Evolutionary conservation across 1,140 invertebrate species (phyloP).

Genomic region (Procambarus clarkii): DNA sequence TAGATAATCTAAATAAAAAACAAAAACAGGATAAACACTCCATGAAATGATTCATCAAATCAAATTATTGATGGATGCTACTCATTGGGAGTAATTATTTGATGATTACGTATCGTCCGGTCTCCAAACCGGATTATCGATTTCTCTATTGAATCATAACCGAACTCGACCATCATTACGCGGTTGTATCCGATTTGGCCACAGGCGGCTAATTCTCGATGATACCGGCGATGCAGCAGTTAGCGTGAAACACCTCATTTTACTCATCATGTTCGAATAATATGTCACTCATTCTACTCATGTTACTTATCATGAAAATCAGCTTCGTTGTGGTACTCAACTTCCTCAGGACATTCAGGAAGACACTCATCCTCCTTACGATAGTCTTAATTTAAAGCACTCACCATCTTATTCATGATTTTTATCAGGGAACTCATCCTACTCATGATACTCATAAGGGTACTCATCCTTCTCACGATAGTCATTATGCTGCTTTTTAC

Average conservation of each 20-base stretch:
- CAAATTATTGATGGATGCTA: background rate
- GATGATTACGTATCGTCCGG: background rate
- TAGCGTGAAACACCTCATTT: background rate
- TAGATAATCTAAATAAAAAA: background rate
- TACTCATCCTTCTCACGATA: too few relatives aligned
- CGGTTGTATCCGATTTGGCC: background rate
- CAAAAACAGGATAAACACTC: background rate
- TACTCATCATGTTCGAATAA: background rate
- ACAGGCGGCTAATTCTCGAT: background rate
- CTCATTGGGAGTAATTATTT: slow-evolving; percentile 1
- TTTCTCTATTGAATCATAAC: background rate
- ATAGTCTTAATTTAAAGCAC: too few relatives aligned
- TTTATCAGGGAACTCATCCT: too few relatives aligned
- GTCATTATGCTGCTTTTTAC: too few relatives aligned
- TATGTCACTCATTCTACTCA: background rate
- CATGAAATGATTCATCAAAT: background rate
- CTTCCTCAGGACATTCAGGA: too few relatives aligned
- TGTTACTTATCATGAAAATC: too few relatives aligned
- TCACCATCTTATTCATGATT: too few relatives aligned
- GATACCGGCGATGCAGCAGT: background rate
- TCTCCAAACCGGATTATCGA: background rate
- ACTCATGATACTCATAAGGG: too few relatives aligned
- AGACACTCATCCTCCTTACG: too few relatives aligned
- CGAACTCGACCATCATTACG: background rate
- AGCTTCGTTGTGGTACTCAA: too few relatives aligned